Conservation (phyloP, 2,797 vertebrate genomes). For the Corythornis leucogaster region DNA sequence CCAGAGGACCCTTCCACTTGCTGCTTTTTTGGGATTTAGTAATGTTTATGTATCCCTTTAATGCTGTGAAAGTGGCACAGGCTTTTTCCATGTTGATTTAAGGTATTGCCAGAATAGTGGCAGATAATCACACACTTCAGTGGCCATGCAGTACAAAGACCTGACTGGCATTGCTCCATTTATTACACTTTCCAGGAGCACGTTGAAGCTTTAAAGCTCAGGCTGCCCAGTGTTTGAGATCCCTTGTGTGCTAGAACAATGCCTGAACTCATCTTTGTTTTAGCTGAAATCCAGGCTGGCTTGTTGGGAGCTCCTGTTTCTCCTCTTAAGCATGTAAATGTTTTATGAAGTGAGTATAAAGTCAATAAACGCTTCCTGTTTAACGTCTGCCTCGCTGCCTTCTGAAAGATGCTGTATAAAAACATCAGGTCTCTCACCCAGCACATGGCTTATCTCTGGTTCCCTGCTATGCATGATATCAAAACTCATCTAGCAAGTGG, state of each 20-base stretch:
- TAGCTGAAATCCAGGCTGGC: not conserved
- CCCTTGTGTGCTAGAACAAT: not conserved
- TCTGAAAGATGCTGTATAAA: constrained; percentile 21
- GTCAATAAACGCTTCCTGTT: constrained; percentile 83
- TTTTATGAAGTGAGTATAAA: constrained; percentile 74
- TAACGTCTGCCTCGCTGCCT: constrained; percentile 22
- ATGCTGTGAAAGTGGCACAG: not conserved
- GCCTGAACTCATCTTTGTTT: not conserved
- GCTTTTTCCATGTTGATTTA: not conserved
- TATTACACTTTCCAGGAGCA: rapidly evolving
- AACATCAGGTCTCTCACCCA: not conserved
- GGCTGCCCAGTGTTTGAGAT: not conserved
- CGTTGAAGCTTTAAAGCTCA: not conserved
- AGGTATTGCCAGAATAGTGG: not conserved
- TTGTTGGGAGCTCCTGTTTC: constrained; percentile 12
- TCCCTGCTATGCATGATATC: constrained; percentile 5
- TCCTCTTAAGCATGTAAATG: constrained; percentile 38
- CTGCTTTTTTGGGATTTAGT: not conserved
- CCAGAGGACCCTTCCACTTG: not conserved
- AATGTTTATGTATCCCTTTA: rapidly evolving
- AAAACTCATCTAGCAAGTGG: not conserved
- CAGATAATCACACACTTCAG: rapidly evolving
- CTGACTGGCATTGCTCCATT: rapidly evolving
- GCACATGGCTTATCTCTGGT: not conserved
- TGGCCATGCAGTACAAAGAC: not conserved